Conservation (phyloP, 2,888 invertebrate species). For the Melinaea marsaeus region DNA sequence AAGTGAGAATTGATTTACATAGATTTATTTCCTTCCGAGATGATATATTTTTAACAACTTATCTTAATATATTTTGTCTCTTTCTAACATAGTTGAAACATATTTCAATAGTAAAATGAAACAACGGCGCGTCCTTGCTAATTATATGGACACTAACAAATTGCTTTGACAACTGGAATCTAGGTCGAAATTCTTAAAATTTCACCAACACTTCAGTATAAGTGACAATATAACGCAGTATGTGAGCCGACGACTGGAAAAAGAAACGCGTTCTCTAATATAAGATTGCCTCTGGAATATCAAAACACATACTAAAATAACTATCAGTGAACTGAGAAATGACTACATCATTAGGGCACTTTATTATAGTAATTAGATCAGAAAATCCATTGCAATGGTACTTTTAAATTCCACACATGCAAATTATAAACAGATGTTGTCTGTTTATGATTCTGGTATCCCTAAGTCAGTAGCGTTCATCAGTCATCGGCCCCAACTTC, state of each 20-base stretch:
- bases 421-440: not conserved
- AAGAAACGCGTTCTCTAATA: constrained; percentile 32
- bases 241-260: constrained; percentile 32
- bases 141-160: constrained; percentile 23
- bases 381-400: not conserved
- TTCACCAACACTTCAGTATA: constrained; percentile 24
- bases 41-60: no score
- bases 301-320: not conserved
- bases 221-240: constrained; percentile 32
- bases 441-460: constrained; percentile 33
- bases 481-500: constrained; percentile 69
- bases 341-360: no score
- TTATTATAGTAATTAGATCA: not conserved
- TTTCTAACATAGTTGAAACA: no score
- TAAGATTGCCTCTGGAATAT: constrained; percentile 23
- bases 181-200: constrained; percentile 30
- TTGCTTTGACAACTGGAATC: constrained; percentile 22
- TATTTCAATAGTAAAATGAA: constrained; percentile 6
- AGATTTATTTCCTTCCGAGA: constrained; percentile 31
- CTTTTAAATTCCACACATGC: not conserved
- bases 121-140: constrained; percentile 31
- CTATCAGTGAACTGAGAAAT: not conserved
- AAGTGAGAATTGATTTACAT: constrained; percentile 43
- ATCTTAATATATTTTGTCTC: no score
- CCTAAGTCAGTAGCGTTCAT: constrained; percentile 52